A percentile compares a stretch with the other conserved stretches of the same genome.
phyloP scores from a whole-genome alignment of 2,888 invertebrate genomes.

The Lasioglossum marginatum region DNA sequence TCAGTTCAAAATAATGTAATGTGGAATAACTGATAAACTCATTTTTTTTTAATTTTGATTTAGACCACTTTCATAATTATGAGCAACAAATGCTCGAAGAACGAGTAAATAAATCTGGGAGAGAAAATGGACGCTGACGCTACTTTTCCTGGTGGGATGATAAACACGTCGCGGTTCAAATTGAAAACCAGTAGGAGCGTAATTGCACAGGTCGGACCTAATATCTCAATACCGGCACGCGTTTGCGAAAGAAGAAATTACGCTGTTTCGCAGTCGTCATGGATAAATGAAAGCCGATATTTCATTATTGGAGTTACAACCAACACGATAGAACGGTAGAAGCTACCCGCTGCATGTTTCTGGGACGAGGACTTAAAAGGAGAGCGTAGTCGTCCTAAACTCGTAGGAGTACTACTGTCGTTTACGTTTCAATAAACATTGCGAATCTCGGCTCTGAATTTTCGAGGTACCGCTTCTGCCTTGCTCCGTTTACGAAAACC shows the following conservation, averaged over 20 bases:
- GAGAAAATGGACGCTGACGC: background rate
- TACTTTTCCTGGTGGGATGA: background rate
- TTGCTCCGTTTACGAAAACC: background rate
- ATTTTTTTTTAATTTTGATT: no score
- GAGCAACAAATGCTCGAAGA: background rate
- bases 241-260: constrained; percentile 24
- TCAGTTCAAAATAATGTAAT: no score
- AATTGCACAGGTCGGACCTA: constrained; percentile 22
- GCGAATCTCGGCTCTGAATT: background rate
- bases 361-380: constrained; percentile 59
- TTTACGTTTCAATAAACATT: constrained; percentile 35
- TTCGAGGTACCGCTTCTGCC: background rate
- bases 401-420: constrained; percentile 49
- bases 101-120: background rate
- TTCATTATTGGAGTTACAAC: constrained; percentile 37
- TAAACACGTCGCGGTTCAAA: background rate
- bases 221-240: background rate
- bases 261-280: constrained; percentile 11
- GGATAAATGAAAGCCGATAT: constrained; percentile 29
- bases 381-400: constrained; percentile 50
- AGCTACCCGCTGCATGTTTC: constrained; percentile 27
- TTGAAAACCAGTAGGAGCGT: background rate
- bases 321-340: constrained; percentile 26
- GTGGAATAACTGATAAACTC: no score
- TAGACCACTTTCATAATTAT: no score